phyloP scores from a whole-genome alignment of 2,797 vertebrate genomes.

The Mallotus villosus region DNA sequence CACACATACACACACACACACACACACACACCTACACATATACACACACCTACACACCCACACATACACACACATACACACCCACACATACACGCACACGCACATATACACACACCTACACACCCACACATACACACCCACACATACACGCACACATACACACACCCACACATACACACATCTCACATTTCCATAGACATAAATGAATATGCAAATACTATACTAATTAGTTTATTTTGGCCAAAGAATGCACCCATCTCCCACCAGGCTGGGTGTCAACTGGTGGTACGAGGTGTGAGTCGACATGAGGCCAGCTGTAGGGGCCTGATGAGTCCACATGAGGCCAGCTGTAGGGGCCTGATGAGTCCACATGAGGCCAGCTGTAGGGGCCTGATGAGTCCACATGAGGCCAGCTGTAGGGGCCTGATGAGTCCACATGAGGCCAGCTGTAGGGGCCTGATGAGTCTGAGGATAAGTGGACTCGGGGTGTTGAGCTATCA shows the following conservation, averaged over 20 bases:
- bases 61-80: constrained; percentile 8
- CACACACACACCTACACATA: background rate
- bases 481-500: constrained; percentile 3
- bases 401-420: too few relatives aligned
- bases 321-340: constrained; percentile 12
- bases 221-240: too few relatives aligned
- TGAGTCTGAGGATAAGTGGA: constrained; percentile 7
- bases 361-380: constrained; percentile 4
- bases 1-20: constrained; percentile 8
- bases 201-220: too few relatives aligned
- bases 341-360: constrained; percentile 11
- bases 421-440: constrained; percentile 70
- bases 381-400: constrained; percentile 54
- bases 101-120: background rate
- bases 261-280: constrained; percentile 77
- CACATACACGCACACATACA: background rate
- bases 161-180: background rate
- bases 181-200: background rate
- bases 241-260: background rate
- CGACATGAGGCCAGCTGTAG: constrained; percentile 39
- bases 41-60: background rate
- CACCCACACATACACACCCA: constrained; percentile 8
- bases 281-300: constrained; percentile 76
- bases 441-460: constrained; percentile 11
- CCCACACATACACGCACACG: too few relatives aligned